phyloP scores from a whole-genome alignment of 2,888 invertebrate genomes.

The Drosophila nr. perissopoda region DNA sequence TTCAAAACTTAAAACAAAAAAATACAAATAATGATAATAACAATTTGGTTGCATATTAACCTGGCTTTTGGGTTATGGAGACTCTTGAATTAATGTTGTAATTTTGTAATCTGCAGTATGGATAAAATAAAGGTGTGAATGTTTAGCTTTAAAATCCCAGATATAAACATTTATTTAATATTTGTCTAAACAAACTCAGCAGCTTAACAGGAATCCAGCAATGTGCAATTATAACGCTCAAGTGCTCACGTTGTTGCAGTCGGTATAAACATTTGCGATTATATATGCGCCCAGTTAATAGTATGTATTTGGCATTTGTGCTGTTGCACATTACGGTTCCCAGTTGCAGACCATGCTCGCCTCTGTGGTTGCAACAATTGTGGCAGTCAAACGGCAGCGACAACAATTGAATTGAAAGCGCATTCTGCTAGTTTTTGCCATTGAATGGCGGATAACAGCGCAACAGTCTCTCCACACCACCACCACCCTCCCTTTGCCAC shows the following conservation, averaged over 20 bases:
- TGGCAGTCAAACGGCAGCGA: conserved; percentile 19
- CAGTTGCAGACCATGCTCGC: conserved; percentile 7
- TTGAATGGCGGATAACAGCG: conserved; percentile 9
- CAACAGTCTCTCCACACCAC: background rate
- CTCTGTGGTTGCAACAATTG: conserved; percentile 23
- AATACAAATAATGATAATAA: background rate
- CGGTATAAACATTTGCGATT: background rate
- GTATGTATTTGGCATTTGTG: background rate
- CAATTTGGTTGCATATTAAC: background rate
- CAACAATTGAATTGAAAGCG: conserved; percentile 41
- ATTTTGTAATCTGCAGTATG: background rate
- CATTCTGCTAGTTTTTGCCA: conserved; percentile 18
- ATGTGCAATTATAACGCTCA: conserved; percentile 3
- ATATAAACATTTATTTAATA: background rate
- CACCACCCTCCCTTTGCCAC: background rate
- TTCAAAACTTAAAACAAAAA: background rate
- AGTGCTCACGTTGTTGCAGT: background rate
- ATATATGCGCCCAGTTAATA: background rate
- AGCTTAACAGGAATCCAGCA: background rate
- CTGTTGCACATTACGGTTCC: background rate
- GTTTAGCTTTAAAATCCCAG: background rate
- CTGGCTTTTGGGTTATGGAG: background rate
- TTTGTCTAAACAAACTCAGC: background rate
- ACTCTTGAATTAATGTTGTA: background rate
- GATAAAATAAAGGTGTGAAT: background rate